Evolutionary conservation across 2,113 vertebrate species (phyloP), one percentile per base, ranked within the genome.

Genomic region (Microcebus tavaratra): DNA sequence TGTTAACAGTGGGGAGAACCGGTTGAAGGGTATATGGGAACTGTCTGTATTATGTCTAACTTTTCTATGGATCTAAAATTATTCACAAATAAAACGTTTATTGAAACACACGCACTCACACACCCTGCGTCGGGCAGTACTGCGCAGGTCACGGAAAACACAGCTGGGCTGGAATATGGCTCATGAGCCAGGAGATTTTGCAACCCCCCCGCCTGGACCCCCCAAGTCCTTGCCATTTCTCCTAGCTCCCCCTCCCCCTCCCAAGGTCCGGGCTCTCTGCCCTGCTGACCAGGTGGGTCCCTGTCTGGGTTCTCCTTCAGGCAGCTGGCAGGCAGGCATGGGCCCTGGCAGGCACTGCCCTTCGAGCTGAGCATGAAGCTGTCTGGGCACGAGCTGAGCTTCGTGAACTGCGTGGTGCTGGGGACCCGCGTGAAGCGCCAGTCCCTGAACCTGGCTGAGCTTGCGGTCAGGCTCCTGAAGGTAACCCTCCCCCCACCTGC

Each of bases 381-480:
- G 94, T 99, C 99, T 92, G 99, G 99, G 63, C 99, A 98, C 15
- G 99, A 99, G 96, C 96, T 99, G 94, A 98, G 95, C 23, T 98
- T 98, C 55, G 92, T 99, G 50, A 98, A 99, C 73, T 99, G 99
- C 42, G 98, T 98, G 36, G 98, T 98, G 61, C 76, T 99, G 90
- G 96, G 97, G 88, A 95, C 95, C 42, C 98, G 98, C 53, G 27
- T 98, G 36, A 98, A 98, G 79, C 98, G 80, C 59, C 96, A 98
- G 78, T 99, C 99, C 23, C 98, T 99, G 80, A 99, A 97, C 92
- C 27, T 99, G 90, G 99, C 99, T 2, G 98, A 99, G 48, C 63
- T 99, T 23, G 95, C 98, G 6, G 97, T 99, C 82, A 99, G 98
- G 95, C 98, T 99, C 90, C 98, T 99, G 55, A 99, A 99, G 99